Base-by-base conservation (phyloP, 2,113 vertebrate species). In the Ammodytes dubius region DNA sequence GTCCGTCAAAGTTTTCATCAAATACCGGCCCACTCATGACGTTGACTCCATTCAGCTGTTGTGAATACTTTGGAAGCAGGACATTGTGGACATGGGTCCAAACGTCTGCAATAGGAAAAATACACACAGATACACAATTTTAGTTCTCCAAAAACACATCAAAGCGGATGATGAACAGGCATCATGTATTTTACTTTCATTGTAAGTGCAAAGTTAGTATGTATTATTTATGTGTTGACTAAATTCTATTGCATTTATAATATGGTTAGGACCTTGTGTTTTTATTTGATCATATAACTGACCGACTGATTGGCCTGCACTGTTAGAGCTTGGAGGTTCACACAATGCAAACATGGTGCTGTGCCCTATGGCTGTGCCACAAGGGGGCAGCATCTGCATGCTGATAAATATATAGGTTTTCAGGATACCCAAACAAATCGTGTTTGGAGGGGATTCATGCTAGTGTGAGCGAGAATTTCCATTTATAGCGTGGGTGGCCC, bases 11-110 rank as follows among this genome's bases (percentile, higher is more conserved):
- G 92, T 99, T 92, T 58, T 95, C 90, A 89, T 99, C 98, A 42
- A 99, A 99, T 86, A 97, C 91, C 1, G 98, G 98, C 71, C 98
- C 98, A 65, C 97, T 98, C 80, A 99, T 75, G 70, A 99, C 92
- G 74, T 98, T 99, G 43, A 99, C 74, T 71, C 97, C 97, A 64
- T 97, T 98, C 79, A 94, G 95, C 83, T 96, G 90, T 10, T 68
- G 79, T 15, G 96, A 95, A 70, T 96, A 95, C 64, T 94, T 83
- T 70, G 88, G 70, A 67, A 99, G 93, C 37, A 99, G 83, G 15
- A 91, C 84, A 7, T 90, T 15, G 53, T 99, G 97, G 78, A 99
- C 94, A 79, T 97, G 94, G 13, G 90, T 70, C 98, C 98, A 99
- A 80, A 97, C 95, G 13, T 86, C 98, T 99, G 93, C 65, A 19